Conservation (phyloP, 2,113 vertebrate species). For the Antidorcas marsupialis region DNA sequence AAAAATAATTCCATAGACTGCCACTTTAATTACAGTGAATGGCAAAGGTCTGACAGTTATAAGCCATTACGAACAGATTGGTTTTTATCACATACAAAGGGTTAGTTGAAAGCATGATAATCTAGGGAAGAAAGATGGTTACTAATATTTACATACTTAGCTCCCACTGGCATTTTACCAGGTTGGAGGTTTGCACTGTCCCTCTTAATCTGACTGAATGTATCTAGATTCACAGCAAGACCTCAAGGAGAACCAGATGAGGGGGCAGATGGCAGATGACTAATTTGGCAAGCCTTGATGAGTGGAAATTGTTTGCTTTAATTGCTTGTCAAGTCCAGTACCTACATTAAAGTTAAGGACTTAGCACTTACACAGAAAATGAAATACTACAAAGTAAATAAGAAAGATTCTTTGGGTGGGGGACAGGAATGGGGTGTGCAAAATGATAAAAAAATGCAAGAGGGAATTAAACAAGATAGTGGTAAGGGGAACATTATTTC, state of each 20-base stretch:
- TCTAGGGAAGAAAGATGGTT: conserved; percentile 44
- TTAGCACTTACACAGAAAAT: conserved; percentile 72
- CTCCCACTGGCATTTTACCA: conserved; percentile 60
- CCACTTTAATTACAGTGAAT: not conserved
- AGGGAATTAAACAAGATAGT: not conserved
- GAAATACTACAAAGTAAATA: conserved; percentile 64
- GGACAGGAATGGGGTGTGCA: not conserved
- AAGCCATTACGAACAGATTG: not conserved
- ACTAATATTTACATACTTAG: conserved; percentile 55
- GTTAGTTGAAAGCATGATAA: conserved; percentile 6
- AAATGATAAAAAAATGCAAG: not conserved
- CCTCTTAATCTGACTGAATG: conserved; percentile 61
- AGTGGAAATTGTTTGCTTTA: conserved; percentile 91
- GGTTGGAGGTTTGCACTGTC: conserved; percentile 64
- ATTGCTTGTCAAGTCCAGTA: conserved; percentile 93
- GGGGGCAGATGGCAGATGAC: conserved; percentile 90
- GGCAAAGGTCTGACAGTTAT: conserved; percentile 3
- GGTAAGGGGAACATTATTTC: not conserved
- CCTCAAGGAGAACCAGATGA: conserved; percentile 87
- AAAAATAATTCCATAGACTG: not conserved
- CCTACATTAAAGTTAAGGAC: conserved; percentile 84
- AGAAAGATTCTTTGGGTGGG: not conserved
- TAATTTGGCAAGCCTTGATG: conserved; percentile 87
- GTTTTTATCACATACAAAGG: conserved; percentile 34
- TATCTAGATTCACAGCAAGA: conserved; percentile 82